Conservation (phyloP, 2,113 vertebrate species). For the Cololabis saira region DNA sequence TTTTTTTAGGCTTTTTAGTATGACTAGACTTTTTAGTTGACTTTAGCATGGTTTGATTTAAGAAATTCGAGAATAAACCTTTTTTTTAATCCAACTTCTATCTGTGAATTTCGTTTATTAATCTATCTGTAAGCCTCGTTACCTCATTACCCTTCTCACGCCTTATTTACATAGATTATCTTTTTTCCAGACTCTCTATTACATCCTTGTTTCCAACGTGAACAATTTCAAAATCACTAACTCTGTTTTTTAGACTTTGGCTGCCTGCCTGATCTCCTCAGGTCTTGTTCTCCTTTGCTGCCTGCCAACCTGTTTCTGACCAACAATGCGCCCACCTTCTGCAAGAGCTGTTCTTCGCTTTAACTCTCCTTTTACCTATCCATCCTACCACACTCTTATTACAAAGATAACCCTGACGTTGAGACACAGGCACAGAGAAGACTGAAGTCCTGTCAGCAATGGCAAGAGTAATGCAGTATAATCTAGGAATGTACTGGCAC, state of each 20-base stretch:
- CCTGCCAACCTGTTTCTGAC: constrained; percentile 42
- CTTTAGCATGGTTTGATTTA: too few species aligned
- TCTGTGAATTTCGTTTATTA: too few species aligned
- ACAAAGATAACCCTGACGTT: constrained; percentile 22
- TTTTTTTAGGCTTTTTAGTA: too few species aligned
- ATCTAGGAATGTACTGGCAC: neutral
- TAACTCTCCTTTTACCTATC: neutral
- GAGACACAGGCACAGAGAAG: constrained; percentile 8
- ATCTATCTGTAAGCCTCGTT: too few species aligned
- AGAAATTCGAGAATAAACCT: too few species aligned
- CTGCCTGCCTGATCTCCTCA: constrained; percentile 46
- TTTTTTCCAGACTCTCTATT: too few species aligned
- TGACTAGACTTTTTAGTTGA: too few species aligned
- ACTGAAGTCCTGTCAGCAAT: constrained; percentile 19
- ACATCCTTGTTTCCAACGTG: too few species aligned
- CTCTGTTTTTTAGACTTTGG: constrained; percentile 14
- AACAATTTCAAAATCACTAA: too few species aligned
- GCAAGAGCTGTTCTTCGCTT: constrained; percentile 1
- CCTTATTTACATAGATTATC: too few species aligned
- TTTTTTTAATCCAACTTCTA: too few species aligned
- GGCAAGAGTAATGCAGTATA: neutral
- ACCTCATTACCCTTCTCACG: too few species aligned
- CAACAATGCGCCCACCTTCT: neutral
- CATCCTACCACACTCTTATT: constrained; percentile 7
- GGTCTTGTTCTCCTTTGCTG: constrained; percentile 33